These are phyloP conservation scores for Exocentrus adspersus DNA, from an alignment of 2,888 invertebrate genomes.

Conservation along the genomic window DNA sequence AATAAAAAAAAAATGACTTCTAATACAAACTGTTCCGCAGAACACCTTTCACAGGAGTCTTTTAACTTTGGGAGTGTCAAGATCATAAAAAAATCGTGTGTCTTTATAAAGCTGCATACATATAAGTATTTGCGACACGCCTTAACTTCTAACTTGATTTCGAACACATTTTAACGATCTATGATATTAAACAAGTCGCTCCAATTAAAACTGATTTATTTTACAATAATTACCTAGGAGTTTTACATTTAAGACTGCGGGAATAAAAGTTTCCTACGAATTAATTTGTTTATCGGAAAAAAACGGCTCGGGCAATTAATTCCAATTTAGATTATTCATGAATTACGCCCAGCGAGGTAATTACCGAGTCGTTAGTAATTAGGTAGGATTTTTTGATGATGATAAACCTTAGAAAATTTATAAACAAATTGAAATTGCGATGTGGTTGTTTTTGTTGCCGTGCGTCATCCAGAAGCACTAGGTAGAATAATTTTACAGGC, in stretches of 20 bases:
- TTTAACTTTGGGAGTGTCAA: constrained; percentile 19
- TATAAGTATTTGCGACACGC: constrained; percentile 11
- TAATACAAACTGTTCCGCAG: not conserved
- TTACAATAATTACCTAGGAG: not conserved
- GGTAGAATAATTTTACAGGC: constrained; percentile 6
- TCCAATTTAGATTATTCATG: constrained; percentile 29
- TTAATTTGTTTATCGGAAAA: constrained; percentile 28
- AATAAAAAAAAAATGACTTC: too few species aligned
- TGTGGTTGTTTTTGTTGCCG: constrained; percentile 17
- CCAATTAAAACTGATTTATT: constrained; percentile 2
- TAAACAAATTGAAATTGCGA: constrained; percentile 22
- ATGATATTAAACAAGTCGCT: not conserved
- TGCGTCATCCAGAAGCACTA: constrained; percentile 18
- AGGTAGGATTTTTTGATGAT: constrained; percentile 25
- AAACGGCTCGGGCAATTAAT: constrained; percentile 16
- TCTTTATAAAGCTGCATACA: not conserved
- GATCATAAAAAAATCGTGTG: constrained; percentile 9
- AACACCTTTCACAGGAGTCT: constrained; percentile 5
- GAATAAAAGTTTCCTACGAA: constrained; percentile 15
- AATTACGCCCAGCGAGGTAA: constrained; percentile 20
- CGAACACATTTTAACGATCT: not conserved
- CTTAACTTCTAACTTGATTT: constrained; percentile 1
- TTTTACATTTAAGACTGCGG: not conserved
- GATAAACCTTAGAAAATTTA: constrained; percentile 18
- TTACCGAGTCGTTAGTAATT: constrained; percentile 12